A percentile compares a stretch with the other conserved stretches of the same genome.
phyloP scores from a whole-genome alignment of 2,888 invertebrate species.

The Lycocerus yunnanus region DNA sequence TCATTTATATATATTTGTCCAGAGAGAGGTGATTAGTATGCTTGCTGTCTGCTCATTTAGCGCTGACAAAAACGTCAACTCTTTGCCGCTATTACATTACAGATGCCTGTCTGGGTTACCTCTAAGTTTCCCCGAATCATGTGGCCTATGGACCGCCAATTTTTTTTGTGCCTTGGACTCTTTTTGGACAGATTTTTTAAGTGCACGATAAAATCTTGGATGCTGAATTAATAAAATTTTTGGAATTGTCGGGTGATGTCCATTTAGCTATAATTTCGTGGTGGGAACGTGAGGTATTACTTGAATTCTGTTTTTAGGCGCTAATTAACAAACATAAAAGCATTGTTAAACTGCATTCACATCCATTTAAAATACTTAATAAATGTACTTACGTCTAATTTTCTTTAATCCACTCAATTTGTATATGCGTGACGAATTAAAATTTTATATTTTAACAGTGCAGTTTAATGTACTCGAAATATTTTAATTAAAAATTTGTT shows the following conservation, averaged over 20 bases:
- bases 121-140: constrained; percentile 35
- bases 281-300: constrained; percentile 43
- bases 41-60: constrained; percentile 39
- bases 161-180: constrained; percentile 19
- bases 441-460: background rate
- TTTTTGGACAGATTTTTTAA: constrained; percentile 34
- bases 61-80: constrained; percentile 36
- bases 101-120: constrained; percentile 39
- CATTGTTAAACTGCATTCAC: constrained; percentile 27
- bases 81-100: constrained; percentile 34
- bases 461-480: background rate
- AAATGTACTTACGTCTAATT: background rate
- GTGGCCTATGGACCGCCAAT: constrained; percentile 39
- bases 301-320: constrained; percentile 50
- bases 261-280: constrained; percentile 32
- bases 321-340: constrained; percentile 54
- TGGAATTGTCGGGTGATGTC: constrained; percentile 34
- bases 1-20: constrained; percentile 35
- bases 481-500: background rate
- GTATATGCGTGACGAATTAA: background rate
- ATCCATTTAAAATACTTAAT: constrained; percentile 7
- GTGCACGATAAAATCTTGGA: constrained; percentile 25
- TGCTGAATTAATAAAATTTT: constrained; percentile 29
- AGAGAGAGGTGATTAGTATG: constrained; percentile 35
- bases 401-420: background rate